Conservation (phyloP, 2,797 vertebrate species). For the Agapornis canus region DNA sequence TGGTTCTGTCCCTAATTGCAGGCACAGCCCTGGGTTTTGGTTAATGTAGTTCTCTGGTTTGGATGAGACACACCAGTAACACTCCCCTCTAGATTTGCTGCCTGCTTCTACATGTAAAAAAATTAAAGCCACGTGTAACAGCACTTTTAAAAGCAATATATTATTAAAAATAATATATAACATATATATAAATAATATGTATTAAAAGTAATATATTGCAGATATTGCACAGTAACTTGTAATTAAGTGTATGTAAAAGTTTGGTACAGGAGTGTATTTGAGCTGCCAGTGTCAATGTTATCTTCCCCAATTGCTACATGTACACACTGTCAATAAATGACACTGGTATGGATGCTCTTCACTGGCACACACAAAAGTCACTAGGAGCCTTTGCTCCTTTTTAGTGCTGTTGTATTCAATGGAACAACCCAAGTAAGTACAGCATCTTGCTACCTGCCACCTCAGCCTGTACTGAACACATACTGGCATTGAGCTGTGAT, state of each 20-base stretch:
- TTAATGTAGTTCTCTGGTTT: background rate
- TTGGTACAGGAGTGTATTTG: background rate
- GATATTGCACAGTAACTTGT: background rate
- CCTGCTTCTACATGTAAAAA: background rate
- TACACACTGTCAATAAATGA: background rate
- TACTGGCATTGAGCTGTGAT: fast-evolving
- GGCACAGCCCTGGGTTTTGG: background rate
- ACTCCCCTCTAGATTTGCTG: background rate
- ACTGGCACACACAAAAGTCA: background rate
- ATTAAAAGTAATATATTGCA: background rate
- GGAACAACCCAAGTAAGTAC: no score
- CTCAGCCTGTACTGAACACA: fast-evolving
- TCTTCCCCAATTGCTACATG: background rate
- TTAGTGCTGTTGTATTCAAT: fast-evolving
- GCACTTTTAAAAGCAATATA: background rate
- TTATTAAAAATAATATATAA: no score
- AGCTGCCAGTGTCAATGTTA: background rate
- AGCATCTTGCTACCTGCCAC: fast-evolving
- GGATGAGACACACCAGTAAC: fast-evolving
- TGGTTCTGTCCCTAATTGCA: background rate
- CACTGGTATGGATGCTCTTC: background rate
- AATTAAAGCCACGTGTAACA: background rate
- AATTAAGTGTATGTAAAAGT: background rate
- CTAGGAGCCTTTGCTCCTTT: background rate
- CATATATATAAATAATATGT: no score